Percentiles rank a stretch among this genome's conserved stretches.
Evolutionary conservation across 2,888 invertebrate genomes (phyloP).

Genomic region (Empis stercorea): DNA sequence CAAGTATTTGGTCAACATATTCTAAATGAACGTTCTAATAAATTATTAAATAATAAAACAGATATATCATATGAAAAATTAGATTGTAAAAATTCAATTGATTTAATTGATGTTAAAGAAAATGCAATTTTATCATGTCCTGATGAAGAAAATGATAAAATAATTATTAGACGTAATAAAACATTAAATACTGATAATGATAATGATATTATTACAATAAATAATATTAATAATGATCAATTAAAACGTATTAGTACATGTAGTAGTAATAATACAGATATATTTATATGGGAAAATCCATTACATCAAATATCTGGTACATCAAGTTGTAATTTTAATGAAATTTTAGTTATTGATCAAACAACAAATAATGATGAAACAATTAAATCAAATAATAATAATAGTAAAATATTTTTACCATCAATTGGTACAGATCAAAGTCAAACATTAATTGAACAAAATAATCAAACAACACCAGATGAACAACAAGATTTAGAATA

Average conservation of each 20-base stretch:
- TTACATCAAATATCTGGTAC: conserved; percentile 44
- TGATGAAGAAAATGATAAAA: conserved; percentile 23
- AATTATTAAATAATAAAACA: background rate
- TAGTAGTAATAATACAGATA: conserved; percentile 43
- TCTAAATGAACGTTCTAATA: conserved; percentile 11
- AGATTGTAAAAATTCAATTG: conserved; percentile 20
- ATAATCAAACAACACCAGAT: conserved; percentile 45
- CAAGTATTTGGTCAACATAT: conserved; percentile 57
- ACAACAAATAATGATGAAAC: background rate
- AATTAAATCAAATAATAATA: too few relatives aligned
- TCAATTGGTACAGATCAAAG: background rate
- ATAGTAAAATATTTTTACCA: background rate
- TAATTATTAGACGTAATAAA: conserved; percentile 24
- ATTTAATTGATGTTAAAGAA: conserved; percentile 29
- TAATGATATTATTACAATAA: background rate
- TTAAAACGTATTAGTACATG: conserved; percentile 24
- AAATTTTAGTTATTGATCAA: conserved; percentile 8
- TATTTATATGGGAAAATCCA: conserved; percentile 72
- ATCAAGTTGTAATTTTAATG: conserved; percentile 17
- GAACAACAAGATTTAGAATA: conserved; percentile 59
- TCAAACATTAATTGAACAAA: conserved; percentile 20
- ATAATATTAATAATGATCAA: conserved; percentile 15
- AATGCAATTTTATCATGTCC: conserved; percentile 30
- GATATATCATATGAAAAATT: conserved; percentile 32
- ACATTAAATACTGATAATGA: conserved; percentile 12